A percentile compares a stretch with the other conserved stretches of the same genome.
Evolutionary conservation across 1,140 invertebrate genomes (phyloP).

Genomic region (Dendroctonus ponderosae): DNA sequence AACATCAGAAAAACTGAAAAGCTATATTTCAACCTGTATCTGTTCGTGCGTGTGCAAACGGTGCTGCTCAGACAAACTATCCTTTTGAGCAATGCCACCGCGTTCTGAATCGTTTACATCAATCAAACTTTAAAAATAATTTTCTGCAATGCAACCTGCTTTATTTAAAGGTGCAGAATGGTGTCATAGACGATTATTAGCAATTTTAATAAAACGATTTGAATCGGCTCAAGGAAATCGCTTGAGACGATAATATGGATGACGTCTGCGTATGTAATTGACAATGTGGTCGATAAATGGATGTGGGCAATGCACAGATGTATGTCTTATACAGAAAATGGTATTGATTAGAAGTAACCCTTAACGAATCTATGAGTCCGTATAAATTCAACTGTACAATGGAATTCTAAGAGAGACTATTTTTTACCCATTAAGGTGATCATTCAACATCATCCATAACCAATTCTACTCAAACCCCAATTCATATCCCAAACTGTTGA

Average conservation of each 20-base stretch:
- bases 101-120: conserved; percentile 7
- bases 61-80: conserved; percentile 10
- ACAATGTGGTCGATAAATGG: too few relatives aligned
- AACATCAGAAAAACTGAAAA: conserved; percentile 16
- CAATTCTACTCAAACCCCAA: too few relatives aligned
- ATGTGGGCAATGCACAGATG: too few relatives aligned
- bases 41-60: too few relatives aligned
- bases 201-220: conserved; percentile 29
- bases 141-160: conserved; percentile 18
- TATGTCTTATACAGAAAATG: too few relatives aligned
- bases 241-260: conserved; percentile 19
- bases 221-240: conserved; percentile 24
- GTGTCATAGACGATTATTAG: conserved; percentile 27
- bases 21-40: conserved; percentile 18
- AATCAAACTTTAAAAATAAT: conserved; percentile 25
- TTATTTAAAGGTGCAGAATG: conserved; percentile 31
- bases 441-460: too few relatives aligned
- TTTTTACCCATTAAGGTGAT: too few relatives aligned
- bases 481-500: too few relatives aligned
- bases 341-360: too few relatives aligned
- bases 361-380: too few relatives aligned
- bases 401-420: too few relatives aligned
- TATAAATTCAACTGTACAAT: too few relatives aligned
- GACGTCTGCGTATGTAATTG: not conserved
- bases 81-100: conserved; percentile 15